Evolutionary conservation across 2,113 vertebrate species (phyloP).

Genomic region (Micronycteris hirsuta): DNA sequence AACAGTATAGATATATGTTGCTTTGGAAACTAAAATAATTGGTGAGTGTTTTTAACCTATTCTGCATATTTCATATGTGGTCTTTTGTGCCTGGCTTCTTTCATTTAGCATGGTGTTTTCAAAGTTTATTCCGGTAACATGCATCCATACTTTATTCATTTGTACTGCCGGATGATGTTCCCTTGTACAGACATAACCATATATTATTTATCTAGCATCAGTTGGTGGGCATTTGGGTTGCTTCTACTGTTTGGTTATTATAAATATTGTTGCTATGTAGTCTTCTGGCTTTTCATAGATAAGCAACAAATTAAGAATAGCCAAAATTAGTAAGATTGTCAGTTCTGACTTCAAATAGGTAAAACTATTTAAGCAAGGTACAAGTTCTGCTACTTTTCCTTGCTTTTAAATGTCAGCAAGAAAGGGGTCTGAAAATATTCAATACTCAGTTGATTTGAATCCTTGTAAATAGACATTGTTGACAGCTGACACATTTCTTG

Average conservation of each 20-base stretch:
- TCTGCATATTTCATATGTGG: background rate
- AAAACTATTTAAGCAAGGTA: background rate
- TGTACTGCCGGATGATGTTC: background rate
- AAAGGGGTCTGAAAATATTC: background rate
- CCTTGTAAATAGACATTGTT: background rate
- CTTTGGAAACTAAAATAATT: constrained; percentile 15
- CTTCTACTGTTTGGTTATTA: background rate
- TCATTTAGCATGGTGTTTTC: background rate
- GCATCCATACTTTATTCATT: background rate
- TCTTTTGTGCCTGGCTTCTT: background rate
- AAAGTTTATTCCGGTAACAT: background rate
- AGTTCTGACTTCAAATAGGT: background rate
- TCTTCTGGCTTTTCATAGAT: background rate
- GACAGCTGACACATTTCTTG: background rate
- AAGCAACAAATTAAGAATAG: background rate
- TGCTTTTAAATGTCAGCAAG: background rate
- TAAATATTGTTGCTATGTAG: background rate
- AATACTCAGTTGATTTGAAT: background rate
- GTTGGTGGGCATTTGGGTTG: background rate
- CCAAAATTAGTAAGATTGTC: background rate
- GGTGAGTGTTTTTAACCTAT: background rate
- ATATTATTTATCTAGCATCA: background rate
- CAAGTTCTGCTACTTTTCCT: background rate
- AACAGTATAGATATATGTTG: background rate
- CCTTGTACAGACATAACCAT: background rate